A percentile compares a stretch with the other conserved stretches of the same genome.
Evolutionary conservation across 2,113 vertebrate genomes (phyloP).

Genomic region (Gallinago undulata): DNA sequence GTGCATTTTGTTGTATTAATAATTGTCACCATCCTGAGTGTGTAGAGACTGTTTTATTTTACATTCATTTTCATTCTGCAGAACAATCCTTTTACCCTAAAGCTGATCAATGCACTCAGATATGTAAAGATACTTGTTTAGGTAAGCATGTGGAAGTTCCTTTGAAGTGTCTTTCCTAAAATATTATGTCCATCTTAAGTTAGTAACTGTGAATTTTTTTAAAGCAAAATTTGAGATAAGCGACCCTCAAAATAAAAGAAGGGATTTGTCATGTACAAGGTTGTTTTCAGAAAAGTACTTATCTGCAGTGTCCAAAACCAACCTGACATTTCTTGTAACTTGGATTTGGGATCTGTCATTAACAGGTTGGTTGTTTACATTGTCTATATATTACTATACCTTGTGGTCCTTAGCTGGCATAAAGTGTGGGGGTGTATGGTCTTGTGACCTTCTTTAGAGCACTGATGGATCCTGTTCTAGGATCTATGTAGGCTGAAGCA

Average conservation of each 20-base stretch:
- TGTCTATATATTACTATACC: accelerated
- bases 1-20: not conserved
- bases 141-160: not conserved
- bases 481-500: accelerated
- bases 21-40: not conserved
- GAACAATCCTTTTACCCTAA: not conserved
- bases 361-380: not conserved
- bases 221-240: not conserved
- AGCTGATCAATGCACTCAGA: not conserved
- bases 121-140: not conserved
- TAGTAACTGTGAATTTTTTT: not conserved
- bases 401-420: not conserved
- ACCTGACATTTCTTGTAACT: accelerated
- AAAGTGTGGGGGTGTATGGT: not conserved
- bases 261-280: not conserved
- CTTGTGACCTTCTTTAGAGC: not conserved
- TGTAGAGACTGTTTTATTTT: not conserved
- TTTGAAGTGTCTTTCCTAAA: not conserved
- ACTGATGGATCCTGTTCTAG: accelerated
- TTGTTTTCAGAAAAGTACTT: not conserved
- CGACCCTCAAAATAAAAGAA: not conserved
- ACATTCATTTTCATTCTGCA: not conserved
- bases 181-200: not conserved
- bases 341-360: not conserved
- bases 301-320: not conserved